phyloP scores from a whole-genome alignment of 2,797 vertebrate species.

The Oreochromis grahami region DNA sequence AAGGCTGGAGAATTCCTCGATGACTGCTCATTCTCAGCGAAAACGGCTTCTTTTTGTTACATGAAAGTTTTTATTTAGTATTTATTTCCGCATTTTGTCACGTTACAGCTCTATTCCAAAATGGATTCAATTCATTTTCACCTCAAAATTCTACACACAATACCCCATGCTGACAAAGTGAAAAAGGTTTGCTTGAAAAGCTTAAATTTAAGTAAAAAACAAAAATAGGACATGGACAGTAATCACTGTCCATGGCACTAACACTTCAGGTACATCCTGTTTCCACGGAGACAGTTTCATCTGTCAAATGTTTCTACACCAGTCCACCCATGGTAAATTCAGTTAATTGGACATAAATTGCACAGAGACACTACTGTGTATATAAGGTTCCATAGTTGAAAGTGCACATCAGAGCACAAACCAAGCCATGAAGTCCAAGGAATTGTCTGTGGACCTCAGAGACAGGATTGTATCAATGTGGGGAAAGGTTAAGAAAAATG shows the following conservation, averaged over 20 bases:
- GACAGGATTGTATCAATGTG: neutral
- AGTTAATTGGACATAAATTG: no score
- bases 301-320: fast-evolving
- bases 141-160: neutral
- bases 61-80: neutral
- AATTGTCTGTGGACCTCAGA: neutral
- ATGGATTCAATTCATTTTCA: neutral
- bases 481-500: fast-evolving
- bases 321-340: neutral
- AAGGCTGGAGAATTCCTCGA: neutral
- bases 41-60: neutral
- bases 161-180: neutral
- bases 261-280: neutral
- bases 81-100: neutral
- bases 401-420: neutral
- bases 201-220: neutral
- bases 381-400: neutral
- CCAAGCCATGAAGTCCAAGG: neutral
- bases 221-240: neutral
- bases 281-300: neutral
- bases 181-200: neutral
- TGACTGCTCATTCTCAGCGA: neutral
- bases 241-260: neutral
- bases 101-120: neutral
- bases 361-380: neutral